A percentile compares a stretch with the other conserved stretches of the same genome.
phyloP scores from a whole-genome alignment of 2,113 vertebrate genomes.

The Morone saxatilis region DNA sequence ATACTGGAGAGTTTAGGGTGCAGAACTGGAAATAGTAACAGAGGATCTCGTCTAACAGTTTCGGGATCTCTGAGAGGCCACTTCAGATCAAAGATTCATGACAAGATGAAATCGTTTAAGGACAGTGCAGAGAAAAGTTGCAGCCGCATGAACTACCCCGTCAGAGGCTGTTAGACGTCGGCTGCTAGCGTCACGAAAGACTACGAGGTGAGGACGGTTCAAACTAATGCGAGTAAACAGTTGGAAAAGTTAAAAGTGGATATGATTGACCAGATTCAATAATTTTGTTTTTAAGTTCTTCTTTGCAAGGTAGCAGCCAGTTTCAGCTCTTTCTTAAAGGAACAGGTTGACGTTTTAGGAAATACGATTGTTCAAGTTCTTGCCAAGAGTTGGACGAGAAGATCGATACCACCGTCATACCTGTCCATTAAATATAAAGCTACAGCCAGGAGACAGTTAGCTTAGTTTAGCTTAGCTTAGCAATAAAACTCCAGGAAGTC shows the following conservation, averaged over 20 bases:
- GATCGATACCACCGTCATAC: background rate
- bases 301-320: background rate
- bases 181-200: background rate
- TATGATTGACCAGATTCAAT: too few species aligned
- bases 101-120: conserved; percentile 1
- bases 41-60: background rate
- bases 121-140: background rate
- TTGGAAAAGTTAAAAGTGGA: too few species aligned
- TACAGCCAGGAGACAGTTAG: background rate
- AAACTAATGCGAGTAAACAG: background rate
- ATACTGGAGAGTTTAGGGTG: background rate
- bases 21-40: background rate
- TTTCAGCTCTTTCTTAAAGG: background rate
- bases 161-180: background rate
- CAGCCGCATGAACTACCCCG: background rate
- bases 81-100: conserved; percentile 16
- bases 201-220: background rate
- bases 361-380: background rate
- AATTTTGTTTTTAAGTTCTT: background rate
- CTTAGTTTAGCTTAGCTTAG: background rate
- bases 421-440: background rate
- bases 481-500: background rate
- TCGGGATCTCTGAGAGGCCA: background rate
- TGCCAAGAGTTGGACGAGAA: background rate
- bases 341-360: background rate